Evolutionary conservation across 2,888 invertebrate species (phyloP), one percentile per base, ranked within the genome.

Genomic region (Nasonia oneida): DNA sequence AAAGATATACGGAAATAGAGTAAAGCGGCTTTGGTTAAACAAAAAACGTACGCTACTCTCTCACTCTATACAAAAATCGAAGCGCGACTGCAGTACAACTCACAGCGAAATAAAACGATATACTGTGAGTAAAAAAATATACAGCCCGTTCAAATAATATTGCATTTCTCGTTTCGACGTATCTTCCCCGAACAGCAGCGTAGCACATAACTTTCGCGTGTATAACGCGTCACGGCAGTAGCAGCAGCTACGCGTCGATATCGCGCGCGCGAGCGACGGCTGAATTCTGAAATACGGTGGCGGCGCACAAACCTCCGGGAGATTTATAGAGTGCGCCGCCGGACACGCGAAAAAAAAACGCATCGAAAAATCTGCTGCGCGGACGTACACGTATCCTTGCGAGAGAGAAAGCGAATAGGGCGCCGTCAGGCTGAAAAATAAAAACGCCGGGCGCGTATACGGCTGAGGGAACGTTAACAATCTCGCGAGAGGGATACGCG

Each of bases 291-390:
- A 88, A 87, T 86, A 83, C 85, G 87, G 76, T 81, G 78, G 74
- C 37, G 53, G 76, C 85, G 87, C 87, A 88, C 89, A 90, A 90
- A 90, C 89, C 89, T 87, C 84, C 74, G 15, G 42, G 74, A 87
- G 88, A 89, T 90, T 89, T 89, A 89, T 89, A 84, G 87, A 87
- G 79, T 82, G 29, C 47, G 42, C 33, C 15, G 5, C 15, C 33
- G 67, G 33, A 67, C 23, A 23, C 33, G 33, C 61, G 33, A 57
- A 37, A 53, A 81, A 81, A 76, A 83, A 81, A 75, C 23, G 39
- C 33, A 42, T 77, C 53, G 70, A 70, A 83, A 79, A 79, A 79
- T 47, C 67, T 67, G 67, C 33, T 33, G 39, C 12, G 23, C n/a
- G 64, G 0, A 39, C 37, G 37, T n/a, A 57, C 10, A 71, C 57